A percentile compares a stretch with the other conserved stretches of the same genome.
Conservation (phyloP, 2,113 vertebrate species). For the Mustelus asterias region DNA sequence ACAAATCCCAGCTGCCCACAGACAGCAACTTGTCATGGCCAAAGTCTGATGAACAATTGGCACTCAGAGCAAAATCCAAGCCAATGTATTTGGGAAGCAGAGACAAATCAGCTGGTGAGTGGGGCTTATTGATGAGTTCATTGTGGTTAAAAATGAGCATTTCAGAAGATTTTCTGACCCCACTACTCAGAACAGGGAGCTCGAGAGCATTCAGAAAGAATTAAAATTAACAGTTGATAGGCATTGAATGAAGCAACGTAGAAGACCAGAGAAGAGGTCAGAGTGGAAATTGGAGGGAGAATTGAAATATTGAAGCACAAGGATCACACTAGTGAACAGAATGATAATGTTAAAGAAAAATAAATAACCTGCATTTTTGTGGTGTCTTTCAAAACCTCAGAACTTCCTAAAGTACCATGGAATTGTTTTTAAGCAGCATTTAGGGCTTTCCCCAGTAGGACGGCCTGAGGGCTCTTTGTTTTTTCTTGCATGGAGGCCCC, state of each 20-base stretch:
- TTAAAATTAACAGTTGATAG: background rate
- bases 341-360: background rate
- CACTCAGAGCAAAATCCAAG: no score
- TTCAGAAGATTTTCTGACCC: background rate
- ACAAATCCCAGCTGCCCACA: no score
- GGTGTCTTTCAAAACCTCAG: background rate
- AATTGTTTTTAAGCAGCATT: no score
- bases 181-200: background rate
- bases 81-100: background rate
- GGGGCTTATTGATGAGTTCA: no score
- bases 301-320: background rate
- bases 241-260: background rate
- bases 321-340: background rate
- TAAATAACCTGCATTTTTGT: background rate
- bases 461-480: no score
- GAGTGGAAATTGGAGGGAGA: background rate
- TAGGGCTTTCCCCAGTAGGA: no score
- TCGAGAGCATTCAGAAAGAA: background rate
- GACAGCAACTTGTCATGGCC: no score
- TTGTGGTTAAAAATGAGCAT: background rate
- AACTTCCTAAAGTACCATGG: no score
- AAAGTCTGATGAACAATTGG: no score
- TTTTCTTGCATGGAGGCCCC: no score
- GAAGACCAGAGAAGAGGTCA: background rate
- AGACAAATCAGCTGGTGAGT: background rate